phyloP scores from a whole-genome alignment of 2,113 vertebrate genomes.

The Opisthocomus hoazin region DNA sequence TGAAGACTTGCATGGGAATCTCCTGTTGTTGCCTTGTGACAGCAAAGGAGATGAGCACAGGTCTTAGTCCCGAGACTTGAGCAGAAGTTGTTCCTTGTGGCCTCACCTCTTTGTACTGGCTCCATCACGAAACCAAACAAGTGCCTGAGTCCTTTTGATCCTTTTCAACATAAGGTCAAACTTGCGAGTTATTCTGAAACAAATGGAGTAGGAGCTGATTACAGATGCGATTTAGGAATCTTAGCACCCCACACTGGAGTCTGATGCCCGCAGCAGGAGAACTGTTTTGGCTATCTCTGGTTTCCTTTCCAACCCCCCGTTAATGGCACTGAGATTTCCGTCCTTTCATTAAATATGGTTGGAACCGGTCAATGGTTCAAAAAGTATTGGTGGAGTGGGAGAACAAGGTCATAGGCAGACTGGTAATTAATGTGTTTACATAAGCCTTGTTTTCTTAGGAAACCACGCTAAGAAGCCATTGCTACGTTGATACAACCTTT shows the following conservation, averaged over 20 bases:
- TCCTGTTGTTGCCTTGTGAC: background rate
- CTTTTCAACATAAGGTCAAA: background rate
- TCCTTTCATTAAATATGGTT: background rate
- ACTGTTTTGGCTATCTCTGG: background rate
- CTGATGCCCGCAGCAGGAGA: background rate
- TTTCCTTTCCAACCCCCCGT: background rate
- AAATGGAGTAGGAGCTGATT: accelerated
- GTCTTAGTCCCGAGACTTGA: background rate
- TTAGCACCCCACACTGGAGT: background rate
- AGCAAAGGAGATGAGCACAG: too few species aligned
- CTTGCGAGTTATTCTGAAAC: background rate
- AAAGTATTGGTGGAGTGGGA: background rate
- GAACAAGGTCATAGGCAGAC: background rate
- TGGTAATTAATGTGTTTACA: background rate
- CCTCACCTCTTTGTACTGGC: background rate
- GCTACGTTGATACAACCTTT: background rate
- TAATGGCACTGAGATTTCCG: background rate
- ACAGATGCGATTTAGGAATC: background rate
- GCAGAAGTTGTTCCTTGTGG: background rate
- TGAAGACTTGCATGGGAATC: background rate
- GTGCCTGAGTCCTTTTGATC: background rate
- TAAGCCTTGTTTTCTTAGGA: background rate
- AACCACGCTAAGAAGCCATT: background rate
- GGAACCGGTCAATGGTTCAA: background rate
- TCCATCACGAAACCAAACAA: background rate